Conservation (phyloP, 1,140 invertebrate genomes). For the Drosophila pseudoobscura region DNA sequence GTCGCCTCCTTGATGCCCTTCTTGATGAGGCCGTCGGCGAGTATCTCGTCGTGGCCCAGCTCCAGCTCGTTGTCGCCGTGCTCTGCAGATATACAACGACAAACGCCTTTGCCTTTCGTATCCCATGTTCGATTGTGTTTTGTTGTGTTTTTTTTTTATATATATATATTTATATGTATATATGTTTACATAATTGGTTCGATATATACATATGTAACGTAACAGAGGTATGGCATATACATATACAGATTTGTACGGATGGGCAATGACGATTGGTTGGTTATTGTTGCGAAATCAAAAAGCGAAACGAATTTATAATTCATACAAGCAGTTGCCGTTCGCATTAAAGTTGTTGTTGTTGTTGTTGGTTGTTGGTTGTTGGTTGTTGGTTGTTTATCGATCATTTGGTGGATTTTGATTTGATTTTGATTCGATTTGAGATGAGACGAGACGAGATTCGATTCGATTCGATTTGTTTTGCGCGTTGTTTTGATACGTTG, state of each 20-base stretch:
- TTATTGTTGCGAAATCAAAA: constrained; percentile 69
- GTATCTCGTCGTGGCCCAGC: constrained; percentile 88
- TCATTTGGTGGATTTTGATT: constrained; percentile 35
- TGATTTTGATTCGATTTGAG: constrained; percentile 29
- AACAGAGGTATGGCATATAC: constrained; percentile 48
- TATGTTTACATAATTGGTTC: constrained; percentile 57
- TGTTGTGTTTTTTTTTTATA: constrained; percentile 31
- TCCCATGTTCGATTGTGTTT: constrained; percentile 57
- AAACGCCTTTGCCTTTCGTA: constrained; percentile 83
- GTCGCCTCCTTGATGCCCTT: constrained; percentile 94
- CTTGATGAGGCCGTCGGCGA: constrained; percentile 92
- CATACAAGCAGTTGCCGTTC: constrained; percentile 76
- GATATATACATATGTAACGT: constrained; percentile 64
- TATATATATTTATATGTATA: constrained; percentile 62
- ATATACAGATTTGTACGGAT: constrained; percentile 38
- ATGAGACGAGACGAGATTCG: constrained; percentile 24
- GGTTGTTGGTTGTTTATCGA: constrained; percentile 54
- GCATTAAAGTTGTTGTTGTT: constrained; percentile 69
- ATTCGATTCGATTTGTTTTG: constrained; percentile 19
- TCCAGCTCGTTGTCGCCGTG: constrained; percentile 86
- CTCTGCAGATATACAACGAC: constrained; percentile 87
- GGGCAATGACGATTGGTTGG: constrained; percentile 50
- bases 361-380: constrained; percentile 51
- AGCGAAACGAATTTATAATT: constrained; percentile 69
- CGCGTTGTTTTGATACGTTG: constrained; percentile 55